Conservation (phyloP, 2,888 invertebrate species). For the Pseudococcus viburni region DNA sequence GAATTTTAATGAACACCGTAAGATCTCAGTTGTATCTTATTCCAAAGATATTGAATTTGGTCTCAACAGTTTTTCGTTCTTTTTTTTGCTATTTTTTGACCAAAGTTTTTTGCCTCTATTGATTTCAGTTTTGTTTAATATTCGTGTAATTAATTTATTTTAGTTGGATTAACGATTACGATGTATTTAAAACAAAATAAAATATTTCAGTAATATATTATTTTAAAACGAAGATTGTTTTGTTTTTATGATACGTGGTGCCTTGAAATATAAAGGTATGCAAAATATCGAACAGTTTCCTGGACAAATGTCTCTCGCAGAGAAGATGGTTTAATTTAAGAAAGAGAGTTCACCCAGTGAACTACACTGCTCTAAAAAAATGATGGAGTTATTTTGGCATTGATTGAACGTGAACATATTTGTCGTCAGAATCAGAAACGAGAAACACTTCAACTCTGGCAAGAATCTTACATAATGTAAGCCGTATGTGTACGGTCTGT, state of each 20-base stretch:
- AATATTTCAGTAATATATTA: constrained; percentile 49
- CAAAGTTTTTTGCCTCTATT: constrained; percentile 53
- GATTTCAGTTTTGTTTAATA: constrained; percentile 57
- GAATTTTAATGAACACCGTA: constrained; percentile 11
- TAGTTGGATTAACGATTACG: constrained; percentile 53
- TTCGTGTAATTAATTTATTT: constrained; percentile 52
- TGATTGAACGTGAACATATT: neutral
- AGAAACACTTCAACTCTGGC: neutral
- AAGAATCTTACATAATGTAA: neutral
- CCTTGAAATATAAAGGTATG: neutral
- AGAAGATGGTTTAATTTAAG: too few relatives aligned
- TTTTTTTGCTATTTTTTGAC: constrained; percentile 48
- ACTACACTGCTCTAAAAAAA: neutral
- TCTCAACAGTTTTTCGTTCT: constrained; percentile 53
- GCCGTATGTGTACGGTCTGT: neutral
- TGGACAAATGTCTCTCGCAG: too few relatives aligned
- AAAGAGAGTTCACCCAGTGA: neutral
- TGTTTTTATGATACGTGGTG: neutral
- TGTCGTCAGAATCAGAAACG: neutral
- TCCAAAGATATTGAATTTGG: constrained; percentile 56
- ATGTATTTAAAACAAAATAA: constrained; percentile 51
- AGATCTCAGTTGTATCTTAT: constrained; percentile 58
- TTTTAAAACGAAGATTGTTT: constrained; percentile 2
- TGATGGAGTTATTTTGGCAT: neutral
- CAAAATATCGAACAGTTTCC: too few relatives aligned